Evolutionary conservation across 2,113 vertebrate species (phyloP).

Genomic region (Lepidothrix coronata): DNA sequence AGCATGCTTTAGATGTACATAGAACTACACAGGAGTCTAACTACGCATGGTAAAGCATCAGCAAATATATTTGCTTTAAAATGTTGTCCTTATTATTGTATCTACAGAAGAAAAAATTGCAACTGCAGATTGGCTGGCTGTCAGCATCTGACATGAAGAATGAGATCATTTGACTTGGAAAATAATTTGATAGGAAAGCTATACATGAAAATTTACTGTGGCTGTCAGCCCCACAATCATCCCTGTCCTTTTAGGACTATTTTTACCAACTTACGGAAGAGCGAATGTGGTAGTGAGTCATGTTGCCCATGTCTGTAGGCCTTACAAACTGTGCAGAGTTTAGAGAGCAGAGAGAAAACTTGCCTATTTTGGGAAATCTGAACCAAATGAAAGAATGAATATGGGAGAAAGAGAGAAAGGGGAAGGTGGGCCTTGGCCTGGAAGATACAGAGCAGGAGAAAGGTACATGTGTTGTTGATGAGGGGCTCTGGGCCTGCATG

Average conservation of each 20-base stretch:
- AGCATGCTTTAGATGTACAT: background rate
- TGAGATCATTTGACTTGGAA: background rate
- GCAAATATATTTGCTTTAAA: background rate
- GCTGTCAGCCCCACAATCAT: background rate
- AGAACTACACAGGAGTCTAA: background rate
- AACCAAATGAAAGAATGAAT: background rate
- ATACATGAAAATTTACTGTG: background rate
- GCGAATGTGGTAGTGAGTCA: background rate
- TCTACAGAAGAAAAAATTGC: background rate
- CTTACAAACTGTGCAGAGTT: background rate
- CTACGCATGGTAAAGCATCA: background rate
- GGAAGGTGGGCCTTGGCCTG: background rate
- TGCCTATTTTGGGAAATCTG: background rate
- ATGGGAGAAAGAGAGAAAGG: background rate
- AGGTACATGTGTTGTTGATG: background rate
- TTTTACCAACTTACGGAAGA: background rate
- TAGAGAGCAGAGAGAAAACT: background rate
- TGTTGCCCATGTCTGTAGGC: background rate
- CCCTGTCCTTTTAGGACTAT: background rate
- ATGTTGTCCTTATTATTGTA: background rate
- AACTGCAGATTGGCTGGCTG: background rate
- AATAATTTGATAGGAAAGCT: background rate
- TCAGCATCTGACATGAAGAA: background rate
- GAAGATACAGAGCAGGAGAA: background rate
- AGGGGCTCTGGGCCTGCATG: background rate